phyloP scores from a whole-genome alignment of 2,888 invertebrate species.

The Drosophila bunnanda region DNA sequence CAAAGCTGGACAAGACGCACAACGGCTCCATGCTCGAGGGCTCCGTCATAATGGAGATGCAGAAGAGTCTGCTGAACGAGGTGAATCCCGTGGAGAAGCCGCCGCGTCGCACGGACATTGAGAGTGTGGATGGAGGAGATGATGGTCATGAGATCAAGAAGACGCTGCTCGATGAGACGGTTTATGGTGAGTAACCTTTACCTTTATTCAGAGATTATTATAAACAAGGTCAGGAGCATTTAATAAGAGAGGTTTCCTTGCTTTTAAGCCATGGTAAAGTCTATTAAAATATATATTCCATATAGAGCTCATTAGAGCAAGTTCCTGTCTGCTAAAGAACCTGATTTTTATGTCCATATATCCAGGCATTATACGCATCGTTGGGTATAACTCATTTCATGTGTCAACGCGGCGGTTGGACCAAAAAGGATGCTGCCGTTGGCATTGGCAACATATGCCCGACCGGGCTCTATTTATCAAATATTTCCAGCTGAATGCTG shows the following conservation, averaged over 20 bases:
- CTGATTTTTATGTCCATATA: background rate
- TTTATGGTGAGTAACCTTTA: slow-evolving; percentile 87
- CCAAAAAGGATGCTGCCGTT: slow-evolving; percentile 8
- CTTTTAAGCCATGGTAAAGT: background rate
- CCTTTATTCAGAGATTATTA: background rate
- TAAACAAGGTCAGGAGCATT: background rate
- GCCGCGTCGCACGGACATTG: slow-evolving; percentile 90
- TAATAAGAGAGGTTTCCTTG: background rate
- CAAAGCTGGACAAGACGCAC: slow-evolving; percentile 86
- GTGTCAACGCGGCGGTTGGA: slow-evolving; percentile 13
- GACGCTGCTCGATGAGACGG: slow-evolving; percentile 92
- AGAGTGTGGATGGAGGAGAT: slow-evolving; percentile 90
- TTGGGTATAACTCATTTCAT: slow-evolving; percentile 4
- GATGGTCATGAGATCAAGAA: slow-evolving; percentile 93
- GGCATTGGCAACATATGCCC: slow-evolving; percentile 7
- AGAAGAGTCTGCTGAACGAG: slow-evolving; percentile 92
- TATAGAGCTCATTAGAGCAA: background rate
- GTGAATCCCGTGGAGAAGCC: slow-evolving; percentile 94
- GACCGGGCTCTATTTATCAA: slow-evolving; percentile 16
- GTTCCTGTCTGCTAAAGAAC: background rate
- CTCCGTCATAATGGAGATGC: slow-evolving; percentile 92
- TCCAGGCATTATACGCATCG: background rate
- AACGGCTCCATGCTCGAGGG: slow-evolving; percentile 90
- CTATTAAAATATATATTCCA: background rate
- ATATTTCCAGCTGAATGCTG: slow-evolving; percentile 22